Evolutionary conservation across 2,888 invertebrate genomes (phyloP).

Genomic region (Tetragonula carbonaria): DNA sequence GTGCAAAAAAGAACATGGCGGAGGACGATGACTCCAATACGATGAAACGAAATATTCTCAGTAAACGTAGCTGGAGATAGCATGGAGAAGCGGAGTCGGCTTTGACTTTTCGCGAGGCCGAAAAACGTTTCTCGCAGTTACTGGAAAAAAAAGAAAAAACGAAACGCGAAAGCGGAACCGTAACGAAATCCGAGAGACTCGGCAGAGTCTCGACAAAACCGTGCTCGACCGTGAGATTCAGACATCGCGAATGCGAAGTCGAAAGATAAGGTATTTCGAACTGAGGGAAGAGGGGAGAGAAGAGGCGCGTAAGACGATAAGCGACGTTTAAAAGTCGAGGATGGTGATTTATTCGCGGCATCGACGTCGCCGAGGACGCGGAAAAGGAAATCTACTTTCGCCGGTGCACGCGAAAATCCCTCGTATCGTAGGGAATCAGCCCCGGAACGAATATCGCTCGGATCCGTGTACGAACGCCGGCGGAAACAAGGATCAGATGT

Average conservation of each 20-base stretch:
- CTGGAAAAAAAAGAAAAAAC: neutral
- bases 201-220: neutral
- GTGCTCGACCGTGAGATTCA: neutral
- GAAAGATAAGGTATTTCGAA: conserved; percentile 3
- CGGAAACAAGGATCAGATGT: conserved; percentile 65
- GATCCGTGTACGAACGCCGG: conserved; percentile 48
- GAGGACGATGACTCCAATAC: too few species aligned
- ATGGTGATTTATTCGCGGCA: conserved; percentile 46
- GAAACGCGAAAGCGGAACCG: neutral
- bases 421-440: conserved; percentile 39
- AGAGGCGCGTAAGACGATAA: conserved; percentile 42
- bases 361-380: conserved; percentile 26
- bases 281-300: neutral
- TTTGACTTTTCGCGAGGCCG: too few species aligned
- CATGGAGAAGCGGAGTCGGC: too few species aligned
- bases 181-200: neutral
- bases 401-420: conserved; percentile 25
- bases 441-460: conserved; percentile 30
- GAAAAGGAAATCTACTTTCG: conserved; percentile 46
- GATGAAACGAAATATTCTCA: too few species aligned
- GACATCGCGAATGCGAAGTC: neutral
- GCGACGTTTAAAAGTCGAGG: conserved; percentile 51
- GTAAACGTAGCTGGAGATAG: too few species aligned
- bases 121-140: neutral
- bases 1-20: too few species aligned